A percentile compares a stretch with the other conserved stretches of the same genome.
These are phyloP conservation scores for Helostoma temminkii DNA, from an alignment of 2,797 vertebrate genomes.

Conservation along the genomic window DNA sequence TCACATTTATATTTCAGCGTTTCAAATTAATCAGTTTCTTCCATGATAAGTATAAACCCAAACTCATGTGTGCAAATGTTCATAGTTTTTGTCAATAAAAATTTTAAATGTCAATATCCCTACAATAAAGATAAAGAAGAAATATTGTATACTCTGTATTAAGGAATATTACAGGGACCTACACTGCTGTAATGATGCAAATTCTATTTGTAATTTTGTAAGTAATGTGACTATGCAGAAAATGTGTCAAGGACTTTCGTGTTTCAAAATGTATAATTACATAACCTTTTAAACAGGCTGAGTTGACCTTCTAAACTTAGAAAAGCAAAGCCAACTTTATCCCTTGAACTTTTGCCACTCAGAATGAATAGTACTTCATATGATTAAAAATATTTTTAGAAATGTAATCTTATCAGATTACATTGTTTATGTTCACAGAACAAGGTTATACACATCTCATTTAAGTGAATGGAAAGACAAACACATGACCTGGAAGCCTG, in stretches of 20 bases:
- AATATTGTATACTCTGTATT: too few species aligned
- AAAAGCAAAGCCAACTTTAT: background rate
- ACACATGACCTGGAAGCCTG: constrained; percentile 48
- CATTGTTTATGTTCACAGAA: constrained; percentile 35
- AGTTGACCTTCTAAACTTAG: background rate
- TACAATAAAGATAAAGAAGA: constrained; percentile 2
- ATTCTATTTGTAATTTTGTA: too few species aligned
- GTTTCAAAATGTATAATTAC: too few species aligned
- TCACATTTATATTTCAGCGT: background rate
- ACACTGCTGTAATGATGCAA: background rate
- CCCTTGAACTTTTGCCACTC: background rate
- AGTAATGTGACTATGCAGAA: too few species aligned
- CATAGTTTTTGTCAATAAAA: background rate
- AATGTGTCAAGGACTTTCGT: too few species aligned
- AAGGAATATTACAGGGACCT: background rate
- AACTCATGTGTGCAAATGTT: background rate
- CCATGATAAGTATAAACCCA: too few species aligned
- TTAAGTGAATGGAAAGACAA: constrained; percentile 65
- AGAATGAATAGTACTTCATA: constrained; percentile 1
- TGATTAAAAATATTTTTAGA: constrained; percentile 3
- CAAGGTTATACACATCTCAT: constrained; percentile 43
- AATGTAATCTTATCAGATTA: constrained; percentile 43
- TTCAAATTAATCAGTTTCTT: too few species aligned
- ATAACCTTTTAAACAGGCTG: too few species aligned
- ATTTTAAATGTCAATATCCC: background rate